Percentiles rank a stretch among this genome's conserved stretches.
Evolutionary conservation across 2,888 invertebrate genomes (phyloP).

Genomic region (Orthosia cruda): DNA sequence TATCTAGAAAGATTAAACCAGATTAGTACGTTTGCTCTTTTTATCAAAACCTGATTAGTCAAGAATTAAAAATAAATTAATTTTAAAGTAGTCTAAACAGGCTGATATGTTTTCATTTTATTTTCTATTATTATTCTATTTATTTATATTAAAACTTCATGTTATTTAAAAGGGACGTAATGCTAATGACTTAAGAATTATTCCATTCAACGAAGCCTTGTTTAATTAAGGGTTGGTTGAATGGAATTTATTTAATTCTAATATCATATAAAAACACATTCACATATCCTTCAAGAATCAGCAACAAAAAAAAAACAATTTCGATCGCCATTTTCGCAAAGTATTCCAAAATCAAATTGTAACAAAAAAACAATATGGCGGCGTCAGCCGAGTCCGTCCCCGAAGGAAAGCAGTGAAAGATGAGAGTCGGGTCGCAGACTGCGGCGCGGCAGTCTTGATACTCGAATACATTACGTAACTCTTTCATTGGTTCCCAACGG

Average conservation of each 20-base stretch:
- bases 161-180: too few relatives aligned
- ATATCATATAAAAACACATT: background rate
- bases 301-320: background rate
- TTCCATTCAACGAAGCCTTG: too few relatives aligned
- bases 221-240: too few relatives aligned
- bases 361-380: constrained; percentile 27
- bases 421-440: constrained; percentile 86
- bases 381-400: constrained; percentile 78
- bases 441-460: constrained; percentile 81
- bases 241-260: too few relatives aligned
- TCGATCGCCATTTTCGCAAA: background rate
- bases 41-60: background rate
- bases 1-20: background rate
- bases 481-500: constrained; percentile 21
- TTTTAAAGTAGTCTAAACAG: background rate
- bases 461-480: constrained; percentile 74
- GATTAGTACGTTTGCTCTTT: background rate
- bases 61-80: background rate
- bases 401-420: constrained; percentile 89
- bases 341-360: constrained; percentile 14
- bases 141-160: too few relatives aligned
- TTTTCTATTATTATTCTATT: too few relatives aligned
- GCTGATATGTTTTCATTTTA: background rate
- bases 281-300: background rate
- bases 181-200: too few relatives aligned